phyloP scores from a whole-genome alignment of 2,113 vertebrate genomes.

The Ceyx cyanopectus region DNA sequence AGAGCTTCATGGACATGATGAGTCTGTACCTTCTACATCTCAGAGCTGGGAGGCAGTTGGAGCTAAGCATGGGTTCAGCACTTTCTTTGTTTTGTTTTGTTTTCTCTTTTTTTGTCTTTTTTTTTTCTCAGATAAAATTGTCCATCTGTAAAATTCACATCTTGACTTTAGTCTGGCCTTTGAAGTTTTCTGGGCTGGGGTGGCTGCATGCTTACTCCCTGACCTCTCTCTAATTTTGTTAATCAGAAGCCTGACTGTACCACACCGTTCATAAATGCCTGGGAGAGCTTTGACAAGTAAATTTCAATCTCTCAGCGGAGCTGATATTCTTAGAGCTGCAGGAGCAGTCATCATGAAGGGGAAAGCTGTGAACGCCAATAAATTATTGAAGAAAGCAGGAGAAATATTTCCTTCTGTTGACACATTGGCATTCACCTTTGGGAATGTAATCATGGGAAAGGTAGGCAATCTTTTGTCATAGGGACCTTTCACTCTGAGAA shows the following conservation, averaged over 20 bases:
- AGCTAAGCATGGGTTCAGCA: neutral
- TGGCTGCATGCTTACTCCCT: neutral
- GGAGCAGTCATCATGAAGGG: constrained; percentile 66
- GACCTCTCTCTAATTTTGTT: constrained; percentile 20
- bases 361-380: constrained; percentile 63
- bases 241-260: neutral
- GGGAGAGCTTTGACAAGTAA: constrained; percentile 55
- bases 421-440: constrained; percentile 69
- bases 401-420: constrained; percentile 73
- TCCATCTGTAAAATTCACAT: neutral
- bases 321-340: constrained; percentile 64
- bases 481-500: constrained; percentile 21
- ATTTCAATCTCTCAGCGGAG: constrained; percentile 55
- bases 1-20: neutral
- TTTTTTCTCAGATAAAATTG: neutral
- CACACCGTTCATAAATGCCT: neutral
- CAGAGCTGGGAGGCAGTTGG: neutral
- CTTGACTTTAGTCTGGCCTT: neutral
- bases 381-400: constrained; percentile 72
- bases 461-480: constrained; percentile 69
- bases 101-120: too few species aligned
- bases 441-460: constrained; percentile 69
- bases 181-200: neutral
- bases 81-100: too few species aligned
- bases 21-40: neutral